Base-by-base conservation (phyloP, 2,888 invertebrate genomes). In the Macrophya annulata region DNA sequence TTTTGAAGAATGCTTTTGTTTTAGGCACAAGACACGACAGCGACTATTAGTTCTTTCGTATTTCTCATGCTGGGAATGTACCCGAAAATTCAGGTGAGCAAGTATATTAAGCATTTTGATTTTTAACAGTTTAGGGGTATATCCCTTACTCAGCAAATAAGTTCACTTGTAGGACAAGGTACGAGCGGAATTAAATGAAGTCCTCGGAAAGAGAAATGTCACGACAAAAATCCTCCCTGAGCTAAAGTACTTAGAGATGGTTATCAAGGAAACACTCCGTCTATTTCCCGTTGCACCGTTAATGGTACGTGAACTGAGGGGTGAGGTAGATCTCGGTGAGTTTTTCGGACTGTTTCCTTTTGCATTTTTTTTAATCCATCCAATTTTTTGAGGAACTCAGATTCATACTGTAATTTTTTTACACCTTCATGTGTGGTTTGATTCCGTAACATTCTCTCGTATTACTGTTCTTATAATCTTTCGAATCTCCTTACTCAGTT, bases 21-120 rank as follows among this genome's bases (percentile, higher is more conserved):
- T 55, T 72, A 88, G 88, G 84, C 87, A 1, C 86, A 88, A 79
- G 89, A 89, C 51, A 89, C 89, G 12, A 86, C 87, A 43, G 86
- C 86, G n/a, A 84, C 85, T 5, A 81, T 87, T 21, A 86, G 86
- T 55, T 84, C 86, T 31, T 87, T 88, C 21, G 65, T 81, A 8
- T 37, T 87, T 12, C 62, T 88, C 15, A 86, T 88, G 87, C 31
- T 89, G 43, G 88, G 87, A 1, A 87, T 88, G 86, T 74, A 86
- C 62, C 62, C 55, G 8, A 84, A 86, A 1, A 68, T 87, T 43
- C 87, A 87, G 62, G 85, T 85, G 21, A 15, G 8, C n/a, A 55
- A 40, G 17, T 37, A 43, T 15, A 43, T 25, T 48, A 0, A 12
- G 15, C 4, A 5, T 12, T 10, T 6, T 48, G 1, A 45, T 25